Percentiles rank a stretch among this genome's conserved stretches.
phyloP scores from a whole-genome alignment of 2,113 vertebrate genomes.

The Camarhynchus parvulus region DNA sequence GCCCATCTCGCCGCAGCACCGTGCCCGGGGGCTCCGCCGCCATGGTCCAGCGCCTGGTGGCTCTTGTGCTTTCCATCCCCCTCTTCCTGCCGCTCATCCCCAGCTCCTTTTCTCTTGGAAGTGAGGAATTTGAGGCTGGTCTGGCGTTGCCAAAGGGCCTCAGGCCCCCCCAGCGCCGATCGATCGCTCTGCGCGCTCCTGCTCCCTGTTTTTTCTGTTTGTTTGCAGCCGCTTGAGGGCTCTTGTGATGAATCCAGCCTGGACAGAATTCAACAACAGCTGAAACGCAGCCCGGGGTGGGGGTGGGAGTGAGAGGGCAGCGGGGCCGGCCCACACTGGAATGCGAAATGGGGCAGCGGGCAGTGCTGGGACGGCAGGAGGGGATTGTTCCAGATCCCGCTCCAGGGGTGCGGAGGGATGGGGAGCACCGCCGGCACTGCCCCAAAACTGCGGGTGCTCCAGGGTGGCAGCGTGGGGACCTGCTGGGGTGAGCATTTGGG shows the following conservation, averaged over 20 bases:
- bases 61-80: not conserved
- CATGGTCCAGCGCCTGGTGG: not conserved
- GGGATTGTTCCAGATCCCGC: accelerated
- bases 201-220: slow-evolving; percentile 41
- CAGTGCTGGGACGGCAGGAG: not conserved
- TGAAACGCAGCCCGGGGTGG: slow-evolving; percentile 60
- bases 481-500: not conserved
- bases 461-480: not conserved
- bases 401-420: not conserved
- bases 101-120: not conserved
- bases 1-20: not conserved
- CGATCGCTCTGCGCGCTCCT: slow-evolving; percentile 40
- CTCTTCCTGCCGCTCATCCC: not conserved
- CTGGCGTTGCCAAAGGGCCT: not conserved
- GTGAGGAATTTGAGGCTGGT: not conserved
- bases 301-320: slow-evolving; percentile 66
- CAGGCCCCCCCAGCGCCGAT: not conserved
- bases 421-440: accelerated
- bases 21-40: not conserved
- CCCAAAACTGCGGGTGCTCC: not conserved
- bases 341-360: slow-evolving; percentile 52
- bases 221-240: slow-evolving; percentile 70
- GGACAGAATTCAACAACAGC: slow-evolving; percentile 63
- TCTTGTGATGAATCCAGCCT: slow-evolving; percentile 70
- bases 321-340: slow-evolving; percentile 45